A percentile compares a stretch with the other conserved stretches of the same genome.
phyloP scores from a whole-genome alignment of 1,140 invertebrate genomes.

The Ceratosolen fusciceps region DNA sequence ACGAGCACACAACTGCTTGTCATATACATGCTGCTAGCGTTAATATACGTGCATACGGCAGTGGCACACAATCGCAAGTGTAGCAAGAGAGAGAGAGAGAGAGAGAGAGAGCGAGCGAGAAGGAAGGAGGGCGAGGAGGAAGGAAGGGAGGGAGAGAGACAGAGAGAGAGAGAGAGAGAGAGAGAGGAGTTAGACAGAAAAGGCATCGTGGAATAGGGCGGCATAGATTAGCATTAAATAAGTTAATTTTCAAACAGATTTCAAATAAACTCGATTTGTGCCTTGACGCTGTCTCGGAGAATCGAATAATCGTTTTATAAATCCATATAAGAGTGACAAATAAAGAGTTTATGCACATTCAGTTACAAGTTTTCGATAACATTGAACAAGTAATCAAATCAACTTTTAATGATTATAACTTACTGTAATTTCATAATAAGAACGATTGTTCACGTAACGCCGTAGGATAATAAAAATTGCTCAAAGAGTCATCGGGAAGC shows the following conservation, averaged over 20 bases:
- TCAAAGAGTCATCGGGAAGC: background rate
- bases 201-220: constrained; percentile 37
- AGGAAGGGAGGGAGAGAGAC: background rate
- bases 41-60: background rate
- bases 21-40: background rate
- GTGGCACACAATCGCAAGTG: background rate
- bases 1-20: constrained; percentile 15
- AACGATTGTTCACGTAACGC: constrained; percentile 7
- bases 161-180: constrained; percentile 1
- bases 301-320: background rate
- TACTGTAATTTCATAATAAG: background rate
- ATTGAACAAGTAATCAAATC: background rate
- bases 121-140: constrained; percentile 21
- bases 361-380: background rate
- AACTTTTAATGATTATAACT: background rate
- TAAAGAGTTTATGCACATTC: background rate
- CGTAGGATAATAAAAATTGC: constrained; percentile 5
- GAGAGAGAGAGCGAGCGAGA: background rate
- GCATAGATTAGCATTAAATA: constrained; percentile 45
- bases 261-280: constrained; percentile 4
- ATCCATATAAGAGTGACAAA: background rate
- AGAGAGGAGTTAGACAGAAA: constrained; percentile 26
- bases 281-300: background rate
- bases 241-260: constrained; percentile 12
- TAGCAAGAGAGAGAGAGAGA: background rate